Percentiles rank a stretch among this genome's conserved stretches.
phyloP scores from a whole-genome alignment of 1,140 invertebrate genomes.

The Ephestia elutella region DNA sequence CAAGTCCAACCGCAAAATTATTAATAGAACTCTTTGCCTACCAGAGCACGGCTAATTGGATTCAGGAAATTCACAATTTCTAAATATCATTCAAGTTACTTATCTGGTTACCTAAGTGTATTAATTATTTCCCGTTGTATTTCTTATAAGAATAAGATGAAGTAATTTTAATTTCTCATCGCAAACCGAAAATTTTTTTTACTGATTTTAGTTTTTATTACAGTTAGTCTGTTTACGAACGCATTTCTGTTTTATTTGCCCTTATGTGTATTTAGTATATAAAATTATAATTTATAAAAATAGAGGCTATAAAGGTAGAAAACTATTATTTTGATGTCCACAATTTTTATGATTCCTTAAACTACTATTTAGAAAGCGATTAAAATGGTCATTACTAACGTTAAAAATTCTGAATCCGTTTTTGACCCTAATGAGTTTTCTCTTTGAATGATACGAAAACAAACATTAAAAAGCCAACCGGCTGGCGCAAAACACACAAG shows the following conservation, averaged over 20 bases:
- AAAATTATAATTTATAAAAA: too few relatives aligned
- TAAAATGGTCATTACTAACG: background rate
- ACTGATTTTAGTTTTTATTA: too few relatives aligned
- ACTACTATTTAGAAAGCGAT: background rate
- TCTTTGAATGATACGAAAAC: slow-evolving; percentile 38
- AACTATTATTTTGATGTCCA: too few relatives aligned
- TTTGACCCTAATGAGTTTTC: slow-evolving; percentile 14
- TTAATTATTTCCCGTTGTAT: background rate
- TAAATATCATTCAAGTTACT: background rate
- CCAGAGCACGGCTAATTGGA: slow-evolving; percentile 35
- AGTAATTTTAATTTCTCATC: too few relatives aligned
- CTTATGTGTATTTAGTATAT: too few relatives aligned
- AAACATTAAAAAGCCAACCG: slow-evolving; percentile 37
- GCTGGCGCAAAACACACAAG: slow-evolving; percentile 32
- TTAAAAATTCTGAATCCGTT: background rate
- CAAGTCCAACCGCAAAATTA: slow-evolving; percentile 42
- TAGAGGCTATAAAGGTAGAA: too few relatives aligned
- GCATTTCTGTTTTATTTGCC: too few relatives aligned
- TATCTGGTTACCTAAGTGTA: background rate
- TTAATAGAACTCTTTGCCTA: slow-evolving; percentile 37
- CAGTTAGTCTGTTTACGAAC: too few relatives aligned
- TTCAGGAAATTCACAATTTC: slow-evolving; percentile 6
- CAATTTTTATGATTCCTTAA: too few relatives aligned
- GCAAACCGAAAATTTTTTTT: too few relatives aligned
- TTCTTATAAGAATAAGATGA: background rate